These are phyloP conservation scores for Rhinolophus ferrumequinum DNA, from an alignment of 2,113 vertebrate genomes.

Conservation along the genomic window DNA sequence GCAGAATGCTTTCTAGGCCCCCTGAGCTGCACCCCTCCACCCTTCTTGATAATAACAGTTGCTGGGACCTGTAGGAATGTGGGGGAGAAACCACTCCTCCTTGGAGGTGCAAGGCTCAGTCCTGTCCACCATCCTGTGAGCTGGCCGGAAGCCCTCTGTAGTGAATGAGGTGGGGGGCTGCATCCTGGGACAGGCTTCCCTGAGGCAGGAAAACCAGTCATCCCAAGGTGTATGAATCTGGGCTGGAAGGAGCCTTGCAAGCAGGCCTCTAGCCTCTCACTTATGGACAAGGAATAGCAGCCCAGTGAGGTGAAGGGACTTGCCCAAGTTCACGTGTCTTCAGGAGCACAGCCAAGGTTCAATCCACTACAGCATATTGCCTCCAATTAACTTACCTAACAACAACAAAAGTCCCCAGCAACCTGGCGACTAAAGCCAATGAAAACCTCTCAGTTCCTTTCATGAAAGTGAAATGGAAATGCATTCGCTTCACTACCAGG, in stretches of 20 bases:
- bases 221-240: not conserved
- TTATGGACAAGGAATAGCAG: not conserved
- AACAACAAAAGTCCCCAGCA: not conserved
- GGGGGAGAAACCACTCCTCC: not conserved
- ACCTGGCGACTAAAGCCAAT: not conserved
- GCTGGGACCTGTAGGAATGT: not conserved
- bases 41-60: not conserved
- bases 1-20: not conserved
- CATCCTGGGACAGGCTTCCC: not conserved
- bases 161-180: not conserved
- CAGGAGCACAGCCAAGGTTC: not conserved
- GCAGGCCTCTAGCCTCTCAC: not conserved
- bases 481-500: not conserved
- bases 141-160: not conserved
- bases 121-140: not conserved
- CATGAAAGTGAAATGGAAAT: not conserved
- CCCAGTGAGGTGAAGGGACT: not conserved
- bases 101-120: not conserved
- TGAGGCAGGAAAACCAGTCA: not conserved
- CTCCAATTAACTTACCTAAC: not conserved
- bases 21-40: not conserved
- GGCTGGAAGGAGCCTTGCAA: not conserved
- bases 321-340: not conserved
- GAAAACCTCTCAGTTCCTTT: conserved; percentile 1
- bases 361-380: not conserved